Evolutionary conservation across 2,797 vertebrate genomes (phyloP), one percentile per base, ranked within the genome.

Genomic region (Lates japonicus): DNA sequence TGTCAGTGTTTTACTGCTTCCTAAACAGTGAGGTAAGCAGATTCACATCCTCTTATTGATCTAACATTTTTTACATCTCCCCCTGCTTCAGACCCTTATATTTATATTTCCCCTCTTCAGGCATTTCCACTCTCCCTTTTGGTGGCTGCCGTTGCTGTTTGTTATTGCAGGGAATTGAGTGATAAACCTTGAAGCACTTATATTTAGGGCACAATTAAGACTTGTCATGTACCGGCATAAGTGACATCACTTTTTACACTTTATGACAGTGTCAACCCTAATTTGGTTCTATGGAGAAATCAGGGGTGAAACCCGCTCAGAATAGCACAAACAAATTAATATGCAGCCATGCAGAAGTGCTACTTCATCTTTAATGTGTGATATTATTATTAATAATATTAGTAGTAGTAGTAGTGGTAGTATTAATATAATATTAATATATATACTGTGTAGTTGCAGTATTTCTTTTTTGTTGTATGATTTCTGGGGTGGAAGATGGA

Each of bases 1-100:
- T 99, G 72, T 99, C 98, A 0, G 98, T 99, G 63, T 99, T 99
- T 94, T 99, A 99, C 95, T 99, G 98, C 94, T 99, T 99, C 95
- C 93, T 99, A 90, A 99, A 99, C 93, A 98, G 98, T 0, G 98
- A 99, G 97, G 98, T 99, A 94, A 97, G 98, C 84, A 82, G 20
- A 76, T 83, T 73, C 78, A 35, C 81, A 42, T 81, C 73, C 39
- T 3, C 22, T 46, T 73, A 86, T 88, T 76, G 82, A 90, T 82
- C 80, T n/a, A 51, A 54, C 64, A 42, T 68, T 79, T 81, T 44
- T 25, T 42, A 1, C 13, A 6, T 17, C 49, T 54, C 68, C 54
- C 71, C 22, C 66, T 2, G 60, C 58, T 62, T 44, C 44, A 63
- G 20, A 79, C 67, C 6, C 17, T 74, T 75, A 67, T 16, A 14